Percentiles rank a stretch among this genome's conserved stretches.
Evolutionary conservation across 2,113 vertebrate species (phyloP).

Genomic region (Scartelaos histophorus): DNA sequence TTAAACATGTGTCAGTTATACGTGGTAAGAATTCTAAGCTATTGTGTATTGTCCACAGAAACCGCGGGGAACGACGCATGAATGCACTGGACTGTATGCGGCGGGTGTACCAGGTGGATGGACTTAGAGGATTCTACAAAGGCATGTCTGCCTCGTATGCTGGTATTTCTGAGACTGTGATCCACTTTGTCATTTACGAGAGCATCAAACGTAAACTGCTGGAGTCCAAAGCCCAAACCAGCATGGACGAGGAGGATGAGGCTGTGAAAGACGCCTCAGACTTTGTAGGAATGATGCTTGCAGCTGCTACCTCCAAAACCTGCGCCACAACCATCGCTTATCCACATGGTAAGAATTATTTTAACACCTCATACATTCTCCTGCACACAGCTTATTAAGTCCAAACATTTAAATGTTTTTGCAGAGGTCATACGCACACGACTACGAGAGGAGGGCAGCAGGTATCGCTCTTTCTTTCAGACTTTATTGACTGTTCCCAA

Average conservation of each 20-base stretch:
- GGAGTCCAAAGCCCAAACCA: constrained; percentile 82
- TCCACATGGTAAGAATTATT: constrained; percentile 86
- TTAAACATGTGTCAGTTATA: neutral
- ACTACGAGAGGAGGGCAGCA: constrained; percentile 97
- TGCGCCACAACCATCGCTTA: constrained; percentile 96
- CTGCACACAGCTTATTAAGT: neutral
- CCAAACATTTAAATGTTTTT: constrained; percentile 11
- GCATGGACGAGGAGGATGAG: constrained; percentile 87
- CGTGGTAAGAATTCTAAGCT: neutral
- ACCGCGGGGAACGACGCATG: constrained; percentile 90
- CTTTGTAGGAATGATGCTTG: constrained; percentile 97
- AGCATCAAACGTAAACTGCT: constrained; percentile 92
- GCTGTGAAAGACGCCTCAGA: constrained; percentile 89
- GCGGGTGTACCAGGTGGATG: constrained; percentile 92
- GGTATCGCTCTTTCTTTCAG: constrained; percentile 95
- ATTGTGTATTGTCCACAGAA: constrained; percentile 69
- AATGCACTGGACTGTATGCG: constrained; percentile 90
- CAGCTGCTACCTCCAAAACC: constrained; percentile 96
- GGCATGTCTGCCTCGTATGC: constrained; percentile 98
- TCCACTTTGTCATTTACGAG: constrained; percentile 99
- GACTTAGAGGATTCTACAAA: constrained; percentile 92
- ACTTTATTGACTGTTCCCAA: constrained; percentile 86
- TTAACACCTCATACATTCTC: neutral
- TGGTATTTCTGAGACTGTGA: constrained; percentile 98
- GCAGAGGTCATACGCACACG: constrained; percentile 97